These are phyloP conservation scores for Drosophila parabipectinata DNA, from an alignment of 1,140 invertebrate genomes.

Conservation along the genomic window DNA sequence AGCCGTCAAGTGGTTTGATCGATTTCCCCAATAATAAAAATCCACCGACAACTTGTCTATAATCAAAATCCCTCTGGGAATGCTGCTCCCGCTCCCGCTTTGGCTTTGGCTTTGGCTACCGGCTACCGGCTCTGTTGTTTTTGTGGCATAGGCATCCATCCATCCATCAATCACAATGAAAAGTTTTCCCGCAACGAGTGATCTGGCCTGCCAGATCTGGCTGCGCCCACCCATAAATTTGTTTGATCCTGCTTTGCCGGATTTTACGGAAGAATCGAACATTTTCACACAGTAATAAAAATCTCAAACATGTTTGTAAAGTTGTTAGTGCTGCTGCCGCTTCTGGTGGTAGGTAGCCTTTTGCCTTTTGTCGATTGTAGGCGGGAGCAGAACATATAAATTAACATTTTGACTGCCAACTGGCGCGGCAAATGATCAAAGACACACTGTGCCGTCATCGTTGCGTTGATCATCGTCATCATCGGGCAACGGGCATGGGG, in stretches of 20 bases:
- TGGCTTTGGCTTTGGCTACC: neutral
- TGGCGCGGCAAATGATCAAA: conserved; percentile 81
- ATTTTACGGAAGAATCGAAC: conserved; percentile 72
- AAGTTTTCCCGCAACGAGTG: conserved; percentile 39
- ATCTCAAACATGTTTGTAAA: conserved; percentile 83
- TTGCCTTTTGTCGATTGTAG: conserved; percentile 40
- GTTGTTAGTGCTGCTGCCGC: conserved; percentile 62
- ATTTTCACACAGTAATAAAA: conserved; percentile 82
- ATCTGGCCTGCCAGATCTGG: conserved; percentile 31
- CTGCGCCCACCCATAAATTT: conserved; percentile 74
- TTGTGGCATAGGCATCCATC: conserved; percentile 64
- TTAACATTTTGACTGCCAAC: conserved; percentile 83
- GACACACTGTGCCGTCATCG: conserved; percentile 77
- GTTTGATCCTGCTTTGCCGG: conserved; percentile 67
- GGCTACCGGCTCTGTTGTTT: conserved; percentile 56
- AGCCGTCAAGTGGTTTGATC: conserved; percentile 78
- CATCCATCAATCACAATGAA: conserved; percentile 72
- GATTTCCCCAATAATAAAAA: conserved; percentile 74
- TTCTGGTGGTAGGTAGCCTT: neutral
- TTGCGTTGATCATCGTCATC: conserved; percentile 75
- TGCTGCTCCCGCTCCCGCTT: neutral
- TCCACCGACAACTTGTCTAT: conserved; percentile 76
- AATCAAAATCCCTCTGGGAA: conserved; percentile 63
- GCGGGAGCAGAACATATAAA: conserved; percentile 73
- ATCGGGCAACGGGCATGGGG: conserved; percentile 31